A percentile compares a stretch with the other conserved stretches of the same genome.
These are phyloP conservation scores for Poicephalus gulielmi DNA, from an alignment of 2,113 vertebrate species.

Conservation along the genomic window DNA sequence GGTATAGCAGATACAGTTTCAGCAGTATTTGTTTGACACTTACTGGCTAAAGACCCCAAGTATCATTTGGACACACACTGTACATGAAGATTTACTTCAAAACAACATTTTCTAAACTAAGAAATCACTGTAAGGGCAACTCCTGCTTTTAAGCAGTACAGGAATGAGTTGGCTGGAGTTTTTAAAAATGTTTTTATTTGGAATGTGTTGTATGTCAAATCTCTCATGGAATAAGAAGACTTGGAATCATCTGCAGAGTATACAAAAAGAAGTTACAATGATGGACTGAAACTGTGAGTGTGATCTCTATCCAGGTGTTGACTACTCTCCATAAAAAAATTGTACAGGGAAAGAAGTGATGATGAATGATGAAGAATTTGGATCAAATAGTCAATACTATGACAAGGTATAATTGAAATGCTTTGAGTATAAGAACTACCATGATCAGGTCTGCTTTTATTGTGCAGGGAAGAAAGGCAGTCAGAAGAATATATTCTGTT, in stretches of 20 bases:
- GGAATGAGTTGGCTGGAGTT: neutral
- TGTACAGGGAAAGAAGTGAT: neutral
- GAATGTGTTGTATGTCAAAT: neutral
- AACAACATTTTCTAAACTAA: neutral
- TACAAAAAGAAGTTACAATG: neutral
- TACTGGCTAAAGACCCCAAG: neutral
- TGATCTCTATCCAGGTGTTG: neutral
- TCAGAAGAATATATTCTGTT: neutral
- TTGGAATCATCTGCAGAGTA: neutral
- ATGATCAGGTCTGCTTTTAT: neutral
- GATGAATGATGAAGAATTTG: neutral
- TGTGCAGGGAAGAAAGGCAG: neutral
- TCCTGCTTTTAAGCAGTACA: neutral
- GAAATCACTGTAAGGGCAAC: neutral
- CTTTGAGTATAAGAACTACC: neutral
- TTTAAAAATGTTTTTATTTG: neutral
- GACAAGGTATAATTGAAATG: neutral
- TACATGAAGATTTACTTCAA: neutral
- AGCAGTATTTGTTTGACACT: slow-evolving; percentile 79
- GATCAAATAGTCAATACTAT: neutral
- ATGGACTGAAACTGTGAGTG: neutral
- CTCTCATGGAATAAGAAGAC: neutral
- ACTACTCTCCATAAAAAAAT: neutral
- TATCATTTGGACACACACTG: neutral
- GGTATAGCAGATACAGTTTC: slow-evolving; percentile 87